A percentile compares a stretch with the other conserved stretches of the same genome.
phyloP scores from a whole-genome alignment of 1,140 invertebrate species.

The Mercenaria mercenaria region DNA sequence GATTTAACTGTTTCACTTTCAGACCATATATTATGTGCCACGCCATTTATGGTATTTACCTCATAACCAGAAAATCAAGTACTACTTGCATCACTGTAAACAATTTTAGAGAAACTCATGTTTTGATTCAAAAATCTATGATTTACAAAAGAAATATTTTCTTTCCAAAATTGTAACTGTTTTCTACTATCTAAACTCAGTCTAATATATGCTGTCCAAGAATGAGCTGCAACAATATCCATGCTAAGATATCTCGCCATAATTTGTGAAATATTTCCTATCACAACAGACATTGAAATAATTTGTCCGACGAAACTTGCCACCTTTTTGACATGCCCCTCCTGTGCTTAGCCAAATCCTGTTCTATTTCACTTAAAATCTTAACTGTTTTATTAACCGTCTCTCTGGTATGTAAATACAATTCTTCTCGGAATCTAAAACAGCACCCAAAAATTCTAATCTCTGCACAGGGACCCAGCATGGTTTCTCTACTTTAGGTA shows the following conservation, averaged over 20 bases:
- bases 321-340: constrained; percentile 4
- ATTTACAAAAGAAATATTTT: neutral
- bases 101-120: neutral
- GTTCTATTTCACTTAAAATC: neutral
- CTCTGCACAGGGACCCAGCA: constrained; percentile 17
- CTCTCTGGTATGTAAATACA: neutral
- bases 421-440: neutral
- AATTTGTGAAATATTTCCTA: constrained; percentile 15
- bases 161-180: constrained; percentile 37
- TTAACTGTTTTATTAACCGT: neutral
- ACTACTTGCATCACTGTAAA: constrained; percentile 61
- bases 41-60: neutral
- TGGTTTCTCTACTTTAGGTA: constrained; percentile 52
- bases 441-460: neutral
- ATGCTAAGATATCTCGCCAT: constrained; percentile 31
- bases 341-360: neutral
- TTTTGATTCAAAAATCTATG: neutral
- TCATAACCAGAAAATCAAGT: constrained; percentile 44
- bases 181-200: neutral
- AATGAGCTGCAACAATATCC: neutral
- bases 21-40: constrained; percentile 2
- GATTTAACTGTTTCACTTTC: neutral
- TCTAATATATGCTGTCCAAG: constrained; percentile 13
- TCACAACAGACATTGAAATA: constrained; percentile 35
- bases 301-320: constrained; percentile 44